A percentile compares a stretch with the other conserved stretches of the same genome.
These are phyloP conservation scores for Nephrotoma guestfalica DNA, from an alignment of 2,888 invertebrate species.

Conservation along the genomic window DNA sequence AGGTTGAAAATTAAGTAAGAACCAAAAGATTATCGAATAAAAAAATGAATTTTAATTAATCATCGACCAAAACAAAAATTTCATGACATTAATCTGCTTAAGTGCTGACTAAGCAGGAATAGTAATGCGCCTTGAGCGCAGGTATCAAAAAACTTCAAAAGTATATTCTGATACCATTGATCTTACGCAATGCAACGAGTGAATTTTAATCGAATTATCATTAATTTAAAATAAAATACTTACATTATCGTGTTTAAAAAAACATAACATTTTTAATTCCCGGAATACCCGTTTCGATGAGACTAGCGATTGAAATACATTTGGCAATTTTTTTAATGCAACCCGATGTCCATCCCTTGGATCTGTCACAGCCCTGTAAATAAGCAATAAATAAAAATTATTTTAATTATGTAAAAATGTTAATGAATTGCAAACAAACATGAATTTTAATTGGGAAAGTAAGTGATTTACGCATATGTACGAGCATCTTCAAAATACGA, in stretches of 20 bases:
- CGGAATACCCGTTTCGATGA: constrained; percentile 98
- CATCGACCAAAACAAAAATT: too few relatives aligned
- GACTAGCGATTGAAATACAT: constrained; percentile 98
- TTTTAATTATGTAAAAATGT: not conserved
- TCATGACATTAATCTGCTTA: too few relatives aligned
- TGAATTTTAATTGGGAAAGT: not conserved
- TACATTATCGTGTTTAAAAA: constrained; percentile 99
- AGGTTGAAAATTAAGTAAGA: too few relatives aligned
- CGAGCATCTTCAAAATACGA: not conserved
- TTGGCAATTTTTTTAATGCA: constrained; percentile 98
- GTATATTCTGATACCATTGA: too few relatives aligned
- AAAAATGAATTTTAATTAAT: too few relatives aligned
- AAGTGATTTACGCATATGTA: not conserved
- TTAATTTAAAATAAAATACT: constrained; percentile 34
- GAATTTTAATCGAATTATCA: not conserved
- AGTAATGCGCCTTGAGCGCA: too few relatives aligned
- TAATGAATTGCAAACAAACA: not conserved
- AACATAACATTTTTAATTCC: constrained; percentile 97
- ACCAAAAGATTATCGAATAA: too few relatives aligned
- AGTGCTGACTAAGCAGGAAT: too few relatives aligned
- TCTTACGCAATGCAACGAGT: too few relatives aligned
- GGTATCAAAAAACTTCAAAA: too few relatives aligned
- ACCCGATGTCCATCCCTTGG: constrained; percentile 96
- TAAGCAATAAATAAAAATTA: constrained; percentile 21
- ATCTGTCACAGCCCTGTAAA: constrained; percentile 96